phyloP scores from a whole-genome alignment of 2,113 vertebrate genomes.

The Hippocampus guttulatus region DNA sequence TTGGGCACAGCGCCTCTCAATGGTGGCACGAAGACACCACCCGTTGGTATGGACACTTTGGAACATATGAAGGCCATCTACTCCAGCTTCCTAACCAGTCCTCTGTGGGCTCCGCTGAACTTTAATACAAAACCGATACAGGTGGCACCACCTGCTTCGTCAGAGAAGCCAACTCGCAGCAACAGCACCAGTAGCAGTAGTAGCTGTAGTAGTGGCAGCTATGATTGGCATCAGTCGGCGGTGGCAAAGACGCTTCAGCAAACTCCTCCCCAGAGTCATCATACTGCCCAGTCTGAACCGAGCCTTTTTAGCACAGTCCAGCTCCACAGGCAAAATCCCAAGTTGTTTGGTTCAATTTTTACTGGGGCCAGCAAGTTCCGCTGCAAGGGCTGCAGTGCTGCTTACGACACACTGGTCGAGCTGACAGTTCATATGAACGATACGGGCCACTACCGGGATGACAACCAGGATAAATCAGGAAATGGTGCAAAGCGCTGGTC shows the following conservation, averaged over 20 bases:
- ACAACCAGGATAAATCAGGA: constrained; percentile 91
- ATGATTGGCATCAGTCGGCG: constrained; percentile 98
- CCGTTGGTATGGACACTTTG: constrained; percentile 81
- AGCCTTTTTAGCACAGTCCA: constrained; percentile 97
- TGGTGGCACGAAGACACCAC: constrained; percentile 71
- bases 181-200: constrained; percentile 86
- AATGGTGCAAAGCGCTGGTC: constrained; percentile 94
- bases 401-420: constrained; percentile 95
- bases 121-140: constrained; percentile 75
- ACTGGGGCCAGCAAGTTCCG: constrained; percentile 98
- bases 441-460: constrained; percentile 95
- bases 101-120: constrained; percentile 92
- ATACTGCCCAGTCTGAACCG: constrained; percentile 79
- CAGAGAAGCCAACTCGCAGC: constrained; percentile 78
- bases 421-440: constrained; percentile 99
- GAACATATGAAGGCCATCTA: constrained; percentile 99
- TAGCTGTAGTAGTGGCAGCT: constrained; percentile 89
- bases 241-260: constrained; percentile 94
- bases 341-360: constrained; percentile 96
- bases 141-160: constrained; percentile 63
- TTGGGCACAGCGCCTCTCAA: constrained; percentile 64
- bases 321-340: constrained; percentile 93
- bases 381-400: constrained; percentile 95
- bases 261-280: constrained; percentile 81
- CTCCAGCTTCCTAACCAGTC: constrained; percentile 92